Evolutionary conservation across 2,888 invertebrate species (phyloP).

Genomic region (Caprella mutica): DNA sequence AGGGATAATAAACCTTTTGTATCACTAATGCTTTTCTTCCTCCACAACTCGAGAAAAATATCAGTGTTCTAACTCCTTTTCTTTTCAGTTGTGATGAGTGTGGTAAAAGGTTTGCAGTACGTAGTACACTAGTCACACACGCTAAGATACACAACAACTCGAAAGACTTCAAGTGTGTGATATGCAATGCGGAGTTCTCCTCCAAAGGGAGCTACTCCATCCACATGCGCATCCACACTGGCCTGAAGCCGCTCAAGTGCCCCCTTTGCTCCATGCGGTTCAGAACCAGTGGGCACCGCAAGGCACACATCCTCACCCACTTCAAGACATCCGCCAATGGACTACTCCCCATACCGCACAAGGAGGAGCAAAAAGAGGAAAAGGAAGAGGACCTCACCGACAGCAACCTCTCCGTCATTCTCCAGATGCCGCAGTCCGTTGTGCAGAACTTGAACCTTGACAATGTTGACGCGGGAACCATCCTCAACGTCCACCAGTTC

Average conservation of each 20-base stretch:
- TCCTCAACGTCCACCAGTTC: slow-evolving; percentile 2
- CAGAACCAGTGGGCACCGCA: slow-evolving; percentile 55
- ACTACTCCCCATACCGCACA: neutral
- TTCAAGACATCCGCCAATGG: slow-evolving; percentile 12
- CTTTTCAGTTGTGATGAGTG: slow-evolving; percentile 40
- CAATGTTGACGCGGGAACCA: neutral
- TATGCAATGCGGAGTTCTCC: slow-evolving; percentile 52
- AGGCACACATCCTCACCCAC: slow-evolving; percentile 49
- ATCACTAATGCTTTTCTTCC: too few relatives aligned
- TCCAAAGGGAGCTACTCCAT: slow-evolving; percentile 60
- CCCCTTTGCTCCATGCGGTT: slow-evolving; percentile 63
- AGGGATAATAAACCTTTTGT: too few relatives aligned
- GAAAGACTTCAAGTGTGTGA: slow-evolving; percentile 49
- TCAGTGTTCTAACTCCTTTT: too few relatives aligned
- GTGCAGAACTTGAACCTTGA: neutral
- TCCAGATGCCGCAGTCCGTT: neutral
- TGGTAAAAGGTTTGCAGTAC: slow-evolving; percentile 48
- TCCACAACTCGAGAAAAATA: too few relatives aligned
- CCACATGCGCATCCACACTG: slow-evolving; percentile 66
- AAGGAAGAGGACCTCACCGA: neutral
- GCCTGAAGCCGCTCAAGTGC: slow-evolving; percentile 72
- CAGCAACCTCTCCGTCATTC: neutral
- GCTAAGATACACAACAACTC: slow-evolving; percentile 48
- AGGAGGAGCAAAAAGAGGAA: neutral
- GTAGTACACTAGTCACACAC: slow-evolving; percentile 54